phyloP scores from a whole-genome alignment of 1,140 invertebrate species.

The Aphelenchoides fujianensis region DNA sequence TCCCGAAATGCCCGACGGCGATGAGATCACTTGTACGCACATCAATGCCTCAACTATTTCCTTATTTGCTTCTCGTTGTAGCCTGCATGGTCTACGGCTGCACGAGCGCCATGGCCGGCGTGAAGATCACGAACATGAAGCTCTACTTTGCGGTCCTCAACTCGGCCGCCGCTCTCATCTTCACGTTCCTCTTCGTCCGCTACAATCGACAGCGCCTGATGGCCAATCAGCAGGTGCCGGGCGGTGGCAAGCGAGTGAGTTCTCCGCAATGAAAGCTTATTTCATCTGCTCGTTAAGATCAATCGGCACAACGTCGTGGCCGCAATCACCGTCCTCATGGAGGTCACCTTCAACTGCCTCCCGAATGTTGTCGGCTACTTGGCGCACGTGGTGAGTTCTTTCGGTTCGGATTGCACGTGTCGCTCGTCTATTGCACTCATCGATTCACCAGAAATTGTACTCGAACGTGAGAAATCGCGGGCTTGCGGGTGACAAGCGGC shows the following conservation, averaged over 20 bases:
- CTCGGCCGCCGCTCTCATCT: background rate
- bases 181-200: background rate
- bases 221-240: background rate
- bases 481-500: background rate
- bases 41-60: no score
- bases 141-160: background rate
- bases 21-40: background rate
- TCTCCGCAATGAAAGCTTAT: background rate
- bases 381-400: background rate
- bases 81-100: slow-evolving; percentile 1
- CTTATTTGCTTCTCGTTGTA: no score
- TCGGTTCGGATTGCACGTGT: no score
- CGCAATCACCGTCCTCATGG: background rate
- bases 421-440: no score
- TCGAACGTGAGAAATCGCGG: background rate
- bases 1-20: background rate
- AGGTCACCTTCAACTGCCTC: background rate
- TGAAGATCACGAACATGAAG: background rate
- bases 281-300: background rate
- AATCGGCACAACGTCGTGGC: background rate
- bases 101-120: background rate
- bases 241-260: background rate
- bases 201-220: background rate
- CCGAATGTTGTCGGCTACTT: background rate
- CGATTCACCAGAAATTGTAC: background rate